Conservation (phyloP, 2,888 invertebrate genomes). For the Netelia virgata region DNA sequence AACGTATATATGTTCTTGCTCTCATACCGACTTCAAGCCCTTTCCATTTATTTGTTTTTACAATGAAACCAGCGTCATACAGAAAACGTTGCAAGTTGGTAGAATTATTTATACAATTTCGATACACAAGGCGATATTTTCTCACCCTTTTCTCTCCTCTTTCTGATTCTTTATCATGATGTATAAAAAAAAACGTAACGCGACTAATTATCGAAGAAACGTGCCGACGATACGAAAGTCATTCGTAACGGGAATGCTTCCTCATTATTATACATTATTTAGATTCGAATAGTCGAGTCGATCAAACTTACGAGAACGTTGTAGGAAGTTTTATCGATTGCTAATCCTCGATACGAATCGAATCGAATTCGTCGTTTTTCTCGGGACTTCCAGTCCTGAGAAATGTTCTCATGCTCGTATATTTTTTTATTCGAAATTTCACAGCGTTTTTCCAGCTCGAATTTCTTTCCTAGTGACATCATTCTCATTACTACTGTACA, state of each 20-base stretch:
- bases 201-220: background rate
- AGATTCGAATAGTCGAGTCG: constrained; percentile 6
- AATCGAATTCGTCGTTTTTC: too few relatives aligned
- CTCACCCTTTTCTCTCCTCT: constrained; percentile 7
- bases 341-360: too few relatives aligned
- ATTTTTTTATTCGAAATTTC: too few relatives aligned
- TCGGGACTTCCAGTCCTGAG: too few relatives aligned
- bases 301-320: background rate
- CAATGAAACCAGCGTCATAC: constrained; percentile 34
- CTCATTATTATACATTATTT: constrained; percentile 9
- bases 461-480: background rate
- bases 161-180: background rate
- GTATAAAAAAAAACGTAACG: constrained; percentile 34
- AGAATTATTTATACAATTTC: constrained; percentile 45
- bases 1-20: constrained; percentile 48
- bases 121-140: constrained; percentile 6
- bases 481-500: background rate
- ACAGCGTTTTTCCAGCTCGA: background rate
- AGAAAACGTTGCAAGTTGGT: background rate
- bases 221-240: background rate
- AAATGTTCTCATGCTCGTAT: too few relatives aligned
- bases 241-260: constrained; percentile 17
- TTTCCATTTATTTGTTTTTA: constrained; percentile 47
- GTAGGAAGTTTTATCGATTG: too few relatives aligned
- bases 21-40: constrained; percentile 26